Evolutionary conservation across 2,888 invertebrate genomes (phyloP).

Genomic region (Drosophila fulvimacula): DNA sequence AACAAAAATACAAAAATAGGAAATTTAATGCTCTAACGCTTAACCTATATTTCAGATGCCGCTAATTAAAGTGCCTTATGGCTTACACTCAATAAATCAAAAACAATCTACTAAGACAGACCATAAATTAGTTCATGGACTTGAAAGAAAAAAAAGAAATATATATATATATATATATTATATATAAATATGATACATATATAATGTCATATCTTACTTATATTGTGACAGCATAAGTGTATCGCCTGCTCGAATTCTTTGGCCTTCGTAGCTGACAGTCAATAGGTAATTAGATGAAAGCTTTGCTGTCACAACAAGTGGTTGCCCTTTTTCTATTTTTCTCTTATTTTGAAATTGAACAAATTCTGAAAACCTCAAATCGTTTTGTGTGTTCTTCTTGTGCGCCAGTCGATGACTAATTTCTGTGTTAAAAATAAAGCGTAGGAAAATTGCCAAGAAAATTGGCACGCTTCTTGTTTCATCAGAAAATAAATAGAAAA

Average conservation of each 20-base stretch:
- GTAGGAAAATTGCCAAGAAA: slow-evolving; percentile 69
- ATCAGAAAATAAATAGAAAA: slow-evolving; percentile 17
- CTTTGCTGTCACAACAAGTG: slow-evolving; percentile 62
- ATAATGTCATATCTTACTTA: background rate
- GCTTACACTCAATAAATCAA: slow-evolving; percentile 46
- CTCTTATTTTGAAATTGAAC: slow-evolving; percentile 38
- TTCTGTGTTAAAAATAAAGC: slow-evolving; percentile 67
- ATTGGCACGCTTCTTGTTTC: slow-evolving; percentile 73
- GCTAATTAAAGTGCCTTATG: slow-evolving; percentile 43
- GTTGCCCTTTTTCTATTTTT: slow-evolving; percentile 31
- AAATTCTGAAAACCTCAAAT: slow-evolving; percentile 28
- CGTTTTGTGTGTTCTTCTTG: slow-evolving; percentile 11
- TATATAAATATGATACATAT: background rate
- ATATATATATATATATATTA: background rate
- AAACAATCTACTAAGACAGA: slow-evolving; percentile 21
- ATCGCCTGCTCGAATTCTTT: slow-evolving; percentile 19
- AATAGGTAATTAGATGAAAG: slow-evolving; percentile 43
- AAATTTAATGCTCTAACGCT: slow-evolving; percentile 29
- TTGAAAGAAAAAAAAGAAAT: background rate
- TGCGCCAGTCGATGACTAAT: slow-evolving; percentile 61
- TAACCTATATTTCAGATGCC: slow-evolving; percentile 59
- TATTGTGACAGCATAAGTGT: slow-evolving; percentile 19
- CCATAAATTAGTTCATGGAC: slow-evolving; percentile 56
- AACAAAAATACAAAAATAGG: background rate
- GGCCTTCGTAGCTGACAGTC: slow-evolving; percentile 30